These are phyloP conservation scores for Eueremaeus valkanovi DNA, from an alignment of 2,888 invertebrate genomes.

Conservation along the genomic window DNA sequence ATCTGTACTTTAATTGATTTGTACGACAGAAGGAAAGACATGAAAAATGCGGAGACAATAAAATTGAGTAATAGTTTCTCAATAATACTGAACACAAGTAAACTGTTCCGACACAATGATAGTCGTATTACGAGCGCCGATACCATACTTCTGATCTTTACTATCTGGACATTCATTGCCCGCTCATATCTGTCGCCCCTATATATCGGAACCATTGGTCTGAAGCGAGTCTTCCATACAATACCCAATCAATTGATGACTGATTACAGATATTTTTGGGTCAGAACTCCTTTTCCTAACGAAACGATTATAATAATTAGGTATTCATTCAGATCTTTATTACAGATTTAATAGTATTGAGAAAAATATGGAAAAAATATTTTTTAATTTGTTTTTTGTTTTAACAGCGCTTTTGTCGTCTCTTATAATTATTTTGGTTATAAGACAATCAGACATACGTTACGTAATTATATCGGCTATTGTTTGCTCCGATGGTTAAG, in stretches of 20 bases:
- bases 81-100: not conserved
- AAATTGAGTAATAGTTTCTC: not conserved
- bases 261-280: conserved; percentile 2
- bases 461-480: not conserved
- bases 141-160: not conserved
- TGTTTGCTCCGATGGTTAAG: not conserved
- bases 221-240: not conserved
- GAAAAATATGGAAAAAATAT: too few relatives aligned
- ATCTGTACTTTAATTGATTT: not conserved
- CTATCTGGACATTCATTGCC: not conserved
- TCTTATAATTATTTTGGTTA: not conserved
- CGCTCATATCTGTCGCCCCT: not conserved
- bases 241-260: conserved; percentile 3
- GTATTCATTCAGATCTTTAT: not conserved
- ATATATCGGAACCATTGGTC: not conserved
- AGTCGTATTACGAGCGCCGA: not conserved
- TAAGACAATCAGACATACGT: not conserved
- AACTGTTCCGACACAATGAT: not conserved
- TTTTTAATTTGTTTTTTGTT: too few relatives aligned
- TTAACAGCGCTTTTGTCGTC: not conserved
- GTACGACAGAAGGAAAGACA: not conserved
- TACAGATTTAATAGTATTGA: not conserved
- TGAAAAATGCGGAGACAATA: not conserved
- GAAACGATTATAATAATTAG: not conserved
- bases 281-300: not conserved